Evolutionary conservation across 2,113 vertebrate genomes (phyloP), one percentile per base, ranked within the genome.

Genomic region (Tragelaphus scriptus): DNA sequence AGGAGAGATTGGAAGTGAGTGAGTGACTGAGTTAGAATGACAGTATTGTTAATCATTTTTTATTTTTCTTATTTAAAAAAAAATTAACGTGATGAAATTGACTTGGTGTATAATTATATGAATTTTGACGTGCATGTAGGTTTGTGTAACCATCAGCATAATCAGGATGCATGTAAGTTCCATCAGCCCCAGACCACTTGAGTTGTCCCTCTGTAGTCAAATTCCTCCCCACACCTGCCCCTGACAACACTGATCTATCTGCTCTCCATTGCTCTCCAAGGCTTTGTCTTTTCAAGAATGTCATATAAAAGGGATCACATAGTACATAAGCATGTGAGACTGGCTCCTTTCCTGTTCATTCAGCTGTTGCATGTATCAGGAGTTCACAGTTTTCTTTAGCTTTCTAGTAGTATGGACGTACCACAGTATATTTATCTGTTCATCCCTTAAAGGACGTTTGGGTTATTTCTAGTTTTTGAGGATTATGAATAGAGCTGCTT

Each of bases 61-160:
- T 19, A 44, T 77, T 77, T 80, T 81, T 85, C 8, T 88, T 61
- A 61, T 91, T 61, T 94, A 85, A 17, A 8, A 55, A 81, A 88
- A 81, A 88, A 61, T 82, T 58, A 59, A 49, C 65, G 23, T n/a
- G 36, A 12, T 68, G 32, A 93, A 93, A 30, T 16, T 26, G 68
- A 56, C 80, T 81, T 89, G 47, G 51, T 40, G 49, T 19, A 23
- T 30, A 44, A n/a, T 17, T 88, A 49, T 92, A 63, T 88, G 61
- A 51, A 79, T 80, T 84, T 79, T 79, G 75, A 55, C 12, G 10
- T 26, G 49, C 28, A 8, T 51, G 16, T 56, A 59, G 68, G 82
- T 71, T 55, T 77, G 36, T 79, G 49, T 85, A 71, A 30, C 51
- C 9, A 65, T 47, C 26, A 36, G 5, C 9, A 21, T 12, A 23